Base-by-base conservation (phyloP, 1,140 invertebrate species). In the Diploscapter pachys region DNA sequence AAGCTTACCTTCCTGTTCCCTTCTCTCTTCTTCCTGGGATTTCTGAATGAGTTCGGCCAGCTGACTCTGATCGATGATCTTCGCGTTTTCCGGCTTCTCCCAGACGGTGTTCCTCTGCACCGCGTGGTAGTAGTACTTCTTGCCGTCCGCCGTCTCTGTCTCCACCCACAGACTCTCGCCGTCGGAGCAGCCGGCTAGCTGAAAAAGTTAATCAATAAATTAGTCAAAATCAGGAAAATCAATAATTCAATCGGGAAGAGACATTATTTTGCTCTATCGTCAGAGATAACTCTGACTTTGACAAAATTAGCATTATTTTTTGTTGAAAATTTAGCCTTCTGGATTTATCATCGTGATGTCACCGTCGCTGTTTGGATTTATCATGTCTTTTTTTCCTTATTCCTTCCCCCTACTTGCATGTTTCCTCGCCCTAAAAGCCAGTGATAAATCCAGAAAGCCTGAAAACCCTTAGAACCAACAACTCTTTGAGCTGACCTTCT, bases 101-200 rank as follows among this genome's bases (percentile, higher is more conserved):
- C 87, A 88, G 3, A 84, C 83, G 6, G 87, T 84, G 69, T 88
- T 86, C 63, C 87, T 78, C 4, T 86, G 87, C 8, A 84, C 82
- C 5, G 87, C 85, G 82, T 88, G 86, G 78, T 88, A 88, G 78
- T 83, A 88, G 74, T 88, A 88, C 4, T 78, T 86, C 79, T 88
- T 87, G 61, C 87, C 87, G 74, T 87, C 87, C 48, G 81, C 81
- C 63, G 86, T 83, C 71, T 87, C 87, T 2, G 86, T 87, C 79
- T 88, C 87, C 1, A 88, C 87, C 87, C 87, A 88, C 6, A 88
- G 71, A 72, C 87, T 86, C 61, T 86, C 69, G 70, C 67, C 77
- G 49, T 77, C 75, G 48, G 63, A 59, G 52, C 70, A 73, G 5
- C 71, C 71, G 5, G 77, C 75, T 11, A 78, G 52, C 77, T 78